Percentiles rank a stretch among this genome's conserved stretches.
These are phyloP conservation scores for Shinisaurus crocodilurus DNA, from an alignment of 2,113 vertebrate genomes.

Conservation along the genomic window DNA sequence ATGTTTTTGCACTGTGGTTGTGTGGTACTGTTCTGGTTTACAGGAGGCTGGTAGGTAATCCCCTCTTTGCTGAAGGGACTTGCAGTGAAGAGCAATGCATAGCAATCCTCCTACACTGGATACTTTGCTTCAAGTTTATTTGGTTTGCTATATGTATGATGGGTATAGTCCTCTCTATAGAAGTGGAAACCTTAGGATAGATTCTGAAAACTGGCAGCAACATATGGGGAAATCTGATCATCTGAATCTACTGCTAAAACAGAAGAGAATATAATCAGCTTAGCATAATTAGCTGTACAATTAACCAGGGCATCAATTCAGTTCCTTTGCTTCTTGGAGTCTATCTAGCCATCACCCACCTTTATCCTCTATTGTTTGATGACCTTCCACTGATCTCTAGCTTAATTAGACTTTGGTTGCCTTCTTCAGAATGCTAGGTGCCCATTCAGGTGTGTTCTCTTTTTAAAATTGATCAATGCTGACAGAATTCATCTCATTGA, in stretches of 20 bases:
- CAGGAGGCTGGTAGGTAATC: not conserved
- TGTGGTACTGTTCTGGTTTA: not conserved
- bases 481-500: not conserved
- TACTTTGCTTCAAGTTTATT: not conserved
- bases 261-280: not conserved
- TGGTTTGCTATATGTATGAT: not conserved
- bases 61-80: not conserved
- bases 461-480: not conserved
- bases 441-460: not conserved
- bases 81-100: not conserved
- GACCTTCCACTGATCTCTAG: not conserved
- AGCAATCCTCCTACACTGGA: not conserved
- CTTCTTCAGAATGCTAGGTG: not conserved
- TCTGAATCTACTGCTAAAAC: not conserved
- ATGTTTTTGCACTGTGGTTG: not conserved
- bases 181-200: not conserved
- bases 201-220: not conserved
- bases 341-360: no score
- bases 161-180: not conserved
- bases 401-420: not conserved
- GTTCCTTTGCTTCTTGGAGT: not conserved
- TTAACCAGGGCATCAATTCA: not conserved
- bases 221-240: not conserved
- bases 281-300: not conserved
- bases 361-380: constrained; percentile 1